Percentiles rank a stretch among this genome's conserved stretches.
Evolutionary conservation across 2,888 invertebrate genomes (phyloP).

Genomic region (Ellobium chinense): DNA sequence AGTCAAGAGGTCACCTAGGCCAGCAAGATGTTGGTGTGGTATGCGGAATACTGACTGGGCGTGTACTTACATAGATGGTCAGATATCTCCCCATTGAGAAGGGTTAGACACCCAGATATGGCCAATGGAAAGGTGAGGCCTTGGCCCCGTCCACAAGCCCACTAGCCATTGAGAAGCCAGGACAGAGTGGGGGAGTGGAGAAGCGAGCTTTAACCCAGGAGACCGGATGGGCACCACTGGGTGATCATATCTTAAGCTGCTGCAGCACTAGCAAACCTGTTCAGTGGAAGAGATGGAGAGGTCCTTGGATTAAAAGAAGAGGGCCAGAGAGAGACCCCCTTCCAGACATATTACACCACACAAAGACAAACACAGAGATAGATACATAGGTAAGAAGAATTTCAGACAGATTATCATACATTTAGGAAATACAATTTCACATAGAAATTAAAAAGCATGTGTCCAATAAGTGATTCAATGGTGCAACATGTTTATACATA

Average conservation of each 20-base stretch:
- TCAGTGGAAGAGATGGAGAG: slow-evolving; percentile 45
- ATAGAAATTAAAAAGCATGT: too few species aligned
- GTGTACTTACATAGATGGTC: slow-evolving; percentile 51
- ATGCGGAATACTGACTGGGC: slow-evolving; percentile 46
- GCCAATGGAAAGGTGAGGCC: slow-evolving; percentile 17
- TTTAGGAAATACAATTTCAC: not conserved
- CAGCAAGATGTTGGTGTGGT: slow-evolving; percentile 4
- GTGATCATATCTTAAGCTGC: slow-evolving; percentile 33
- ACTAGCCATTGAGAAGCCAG: slow-evolving; percentile 39
- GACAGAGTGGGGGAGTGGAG: slow-evolving; percentile 27
- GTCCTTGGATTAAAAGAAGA: slow-evolving; percentile 44
- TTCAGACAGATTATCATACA: not conserved
- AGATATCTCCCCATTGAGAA: slow-evolving; percentile 33
- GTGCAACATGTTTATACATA: too few species aligned
- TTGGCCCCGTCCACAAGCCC: slow-evolving; percentile 14
- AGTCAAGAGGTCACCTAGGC: not conserved
- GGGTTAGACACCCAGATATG: slow-evolving; percentile 10
- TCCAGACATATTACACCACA: slow-evolving; percentile 43
- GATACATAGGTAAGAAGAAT: not conserved
- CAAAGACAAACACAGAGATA: slow-evolving; percentile 21
- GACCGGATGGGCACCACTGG: slow-evolving; percentile 8
- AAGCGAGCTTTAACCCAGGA: slow-evolving; percentile 18
- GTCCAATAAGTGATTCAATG: too few species aligned
- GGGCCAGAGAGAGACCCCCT: slow-evolving; percentile 41
- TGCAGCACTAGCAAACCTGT: slow-evolving; percentile 40